Evolutionary conservation across 2,797 vertebrate genomes (phyloP), one percentile per base, ranked within the genome.

Genomic region (Falco columbarius): DNA sequence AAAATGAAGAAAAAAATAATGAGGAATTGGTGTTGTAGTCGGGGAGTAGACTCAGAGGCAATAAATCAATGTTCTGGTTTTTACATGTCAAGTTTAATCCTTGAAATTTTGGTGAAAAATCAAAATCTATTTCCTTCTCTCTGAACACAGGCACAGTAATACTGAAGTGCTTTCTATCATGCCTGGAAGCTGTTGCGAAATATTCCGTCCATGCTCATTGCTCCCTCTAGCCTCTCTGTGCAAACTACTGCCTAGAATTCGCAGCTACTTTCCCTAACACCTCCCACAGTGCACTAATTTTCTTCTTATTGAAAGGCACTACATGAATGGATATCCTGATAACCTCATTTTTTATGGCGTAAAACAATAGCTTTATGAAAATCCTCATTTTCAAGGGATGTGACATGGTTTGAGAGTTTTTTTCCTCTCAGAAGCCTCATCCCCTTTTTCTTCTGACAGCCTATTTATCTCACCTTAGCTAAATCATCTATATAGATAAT

Each of bases 401-500:
- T 55, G 59, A 42, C 55, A 30, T 47, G 18, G 38, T 81, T 89
- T 73, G 30, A 84, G 72, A 81, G 19, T 6, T 32, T 92, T 90
- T 81, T 92, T 58, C 42, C 4, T n/a, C 54, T 83, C 49, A 24
- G 66, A 91, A 93, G 58, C 42, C 24, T 91, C 22, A 34, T 95
- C 26, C 20, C 30, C 32, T 47, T 77, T 90, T 74, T 80, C 22
- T 67, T 55, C 47, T 92, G 90, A 72, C 89, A 95, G 34, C 49
- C 27, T 88, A 77, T 94, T 89, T 92, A 63, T 95, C 63, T 95
- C 40, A 90, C 83, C 86, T 95, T 93, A 84, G 34, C 63, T 92
- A 94, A 93, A 75, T 93, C 81, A 90, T 82, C 61, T 90, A 2
- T 92, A 47, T 59, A 89, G 83, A 82, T 90, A 84, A 94, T 96